Base-by-base conservation (phyloP, 2,888 invertebrate genomes). In the Pogonocherus hispidulus region DNA sequence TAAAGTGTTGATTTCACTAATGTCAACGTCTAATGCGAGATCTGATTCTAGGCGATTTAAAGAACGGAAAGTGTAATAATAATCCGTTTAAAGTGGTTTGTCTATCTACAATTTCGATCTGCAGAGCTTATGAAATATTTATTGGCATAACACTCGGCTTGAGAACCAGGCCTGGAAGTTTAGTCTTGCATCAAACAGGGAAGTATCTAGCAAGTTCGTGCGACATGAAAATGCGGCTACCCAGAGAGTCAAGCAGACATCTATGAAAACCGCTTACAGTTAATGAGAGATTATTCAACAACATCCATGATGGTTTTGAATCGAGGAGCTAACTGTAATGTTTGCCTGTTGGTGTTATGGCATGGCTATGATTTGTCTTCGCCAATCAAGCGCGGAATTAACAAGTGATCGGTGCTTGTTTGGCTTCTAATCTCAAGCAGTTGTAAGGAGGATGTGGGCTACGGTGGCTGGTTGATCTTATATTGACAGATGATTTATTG, bases 371-470 rank as follows among this genome's bases (percentile, higher is more conserved):
- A 22, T 47, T 47, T 49, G 56, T 56, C 35, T 55, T 47, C 55
- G 47, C 23, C 56, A 51, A 56, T 65, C 56, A 41, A 18, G 27
- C 57, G 32, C 52, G 57, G 51, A 65, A 59, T 59, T 65, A 59
- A 44, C 41, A 51, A 19, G 22, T 20, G 57, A 51, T 57, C 56
- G 64, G 56, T 37, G 56, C 5, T 22, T 16, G 51, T 47, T 27
- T 19, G 63, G 35, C 46, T 46, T 23, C 27, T 27, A 27, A 8
- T 8, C 8, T 9, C 8, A 3, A n/a, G 37, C 3, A n/a, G n/a
- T n/a, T 37, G n/a, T 11, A 37, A 14, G 41, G 5, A 41, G 41
- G 41, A 41, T 16, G 16, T 41, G n/a, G 1, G 11, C 32, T 32
- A 32, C 3, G 32, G 9, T 32, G 11, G 32, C 32, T 32, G 1